Conservation (phyloP, 2,113 vertebrate genomes). For the Platichthys flesus region DNA sequence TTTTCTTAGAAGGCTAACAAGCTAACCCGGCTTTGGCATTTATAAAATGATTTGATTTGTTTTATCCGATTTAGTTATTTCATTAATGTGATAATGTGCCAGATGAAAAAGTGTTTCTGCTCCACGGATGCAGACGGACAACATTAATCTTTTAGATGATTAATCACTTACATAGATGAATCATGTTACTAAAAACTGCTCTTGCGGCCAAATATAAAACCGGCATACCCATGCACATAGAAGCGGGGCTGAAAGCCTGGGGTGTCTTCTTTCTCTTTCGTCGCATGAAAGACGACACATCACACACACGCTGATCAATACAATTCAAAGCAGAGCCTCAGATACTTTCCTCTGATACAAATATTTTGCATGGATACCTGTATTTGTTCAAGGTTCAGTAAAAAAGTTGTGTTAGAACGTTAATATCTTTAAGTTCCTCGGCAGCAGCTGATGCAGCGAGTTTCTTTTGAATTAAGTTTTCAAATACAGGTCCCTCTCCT, state of each 20-base stretch:
- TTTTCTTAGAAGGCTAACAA: neutral
- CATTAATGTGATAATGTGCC: constrained; percentile 30
- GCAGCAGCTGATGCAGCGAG: neutral
- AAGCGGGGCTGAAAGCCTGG: constrained; percentile 6
- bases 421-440: neutral
- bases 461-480: constrained; percentile 4
- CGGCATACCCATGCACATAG: constrained; percentile 16
- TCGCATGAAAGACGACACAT: constrained; percentile 14
- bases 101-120: constrained; percentile 43
- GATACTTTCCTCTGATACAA: neutral
- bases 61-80: constrained; percentile 33
- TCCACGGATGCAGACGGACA: constrained; percentile 29
- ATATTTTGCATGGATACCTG: neutral
- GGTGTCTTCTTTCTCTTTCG: neutral
- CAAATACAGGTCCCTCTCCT: neutral
- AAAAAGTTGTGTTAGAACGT: neutral
- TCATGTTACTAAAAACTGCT: constrained; percentile 54
- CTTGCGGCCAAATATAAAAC: constrained; percentile 69
- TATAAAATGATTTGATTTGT: constrained; percentile 14
- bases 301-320: constrained; percentile 29
- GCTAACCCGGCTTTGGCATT: constrained; percentile 23
- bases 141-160: constrained; percentile 59
- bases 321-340: constrained; percentile 16
- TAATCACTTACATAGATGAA: constrained; percentile 65
- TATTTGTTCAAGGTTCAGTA: neutral